phyloP scores from a whole-genome alignment of 1,140 invertebrate genomes.

The Rhopalosiphum padi region DNA sequence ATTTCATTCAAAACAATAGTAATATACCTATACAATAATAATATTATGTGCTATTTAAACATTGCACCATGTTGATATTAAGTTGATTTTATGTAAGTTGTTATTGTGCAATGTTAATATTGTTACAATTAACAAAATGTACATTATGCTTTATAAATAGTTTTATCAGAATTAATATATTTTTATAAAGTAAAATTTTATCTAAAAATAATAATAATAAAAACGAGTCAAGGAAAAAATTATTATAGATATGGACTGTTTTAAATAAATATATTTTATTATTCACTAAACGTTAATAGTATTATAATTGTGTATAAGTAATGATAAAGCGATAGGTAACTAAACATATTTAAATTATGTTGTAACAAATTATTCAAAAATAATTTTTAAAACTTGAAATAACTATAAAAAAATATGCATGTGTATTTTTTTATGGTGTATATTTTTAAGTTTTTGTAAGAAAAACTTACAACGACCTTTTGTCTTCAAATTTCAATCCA shows the following conservation, averaged over 20 bases:
- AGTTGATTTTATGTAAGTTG: neutral
- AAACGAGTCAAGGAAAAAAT: too few species aligned
- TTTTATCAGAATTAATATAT: too few species aligned
- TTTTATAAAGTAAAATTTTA: too few species aligned
- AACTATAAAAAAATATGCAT: neutral
- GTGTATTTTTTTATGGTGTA: too few species aligned
- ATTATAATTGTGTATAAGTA: too few species aligned
- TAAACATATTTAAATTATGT: too few species aligned
- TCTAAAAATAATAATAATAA: too few species aligned
- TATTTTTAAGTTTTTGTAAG: neutral
- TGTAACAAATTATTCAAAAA: neutral
- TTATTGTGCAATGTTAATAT: neutral
- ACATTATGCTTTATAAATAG: neutral
- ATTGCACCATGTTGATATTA: neutral
- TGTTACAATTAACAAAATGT: neutral
- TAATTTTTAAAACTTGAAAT: neutral
- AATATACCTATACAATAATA: neutral
- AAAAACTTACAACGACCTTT: neutral
- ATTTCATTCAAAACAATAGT: neutral
- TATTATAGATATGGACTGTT: neutral
- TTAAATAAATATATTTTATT: neutral
- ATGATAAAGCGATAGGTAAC: too few species aligned
- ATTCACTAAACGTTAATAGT: neutral
- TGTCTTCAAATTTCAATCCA: neutral
- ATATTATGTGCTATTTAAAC: neutral